These are phyloP conservation scores for Phortica variegata DNA, from an alignment of 1,140 invertebrate genomes.

Conservation along the genomic window DNA sequence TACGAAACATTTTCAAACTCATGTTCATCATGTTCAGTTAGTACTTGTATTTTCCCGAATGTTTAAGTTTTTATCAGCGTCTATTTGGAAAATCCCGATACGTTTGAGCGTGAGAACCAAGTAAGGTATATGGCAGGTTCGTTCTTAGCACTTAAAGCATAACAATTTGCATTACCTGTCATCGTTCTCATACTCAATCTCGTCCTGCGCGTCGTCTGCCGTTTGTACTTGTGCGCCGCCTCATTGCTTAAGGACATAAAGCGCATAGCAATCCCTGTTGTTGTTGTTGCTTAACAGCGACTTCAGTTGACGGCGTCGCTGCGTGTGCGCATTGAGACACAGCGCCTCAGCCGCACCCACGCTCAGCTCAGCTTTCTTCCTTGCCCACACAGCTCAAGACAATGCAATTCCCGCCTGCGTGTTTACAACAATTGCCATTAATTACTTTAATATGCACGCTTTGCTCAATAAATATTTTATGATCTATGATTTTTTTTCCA, in stretches of 20 bases:
- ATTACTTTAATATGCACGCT: slow-evolving; percentile 6
- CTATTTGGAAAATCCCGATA: slow-evolving; percentile 34
- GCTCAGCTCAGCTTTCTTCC: too few relatives aligned
- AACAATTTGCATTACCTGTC: too few relatives aligned
- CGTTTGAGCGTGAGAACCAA: slow-evolving; percentile 37
- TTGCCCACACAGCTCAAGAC: too few relatives aligned
- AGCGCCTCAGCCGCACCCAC: neutral
- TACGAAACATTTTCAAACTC: slow-evolving; percentile 1
- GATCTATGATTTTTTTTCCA: too few relatives aligned
- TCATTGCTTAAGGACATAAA: too few relatives aligned
- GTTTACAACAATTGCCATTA: slow-evolving; percentile 10
- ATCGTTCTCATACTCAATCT: too few relatives aligned
- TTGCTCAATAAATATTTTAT: too few relatives aligned
- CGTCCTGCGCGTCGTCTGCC: too few relatives aligned
- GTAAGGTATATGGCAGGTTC: neutral
- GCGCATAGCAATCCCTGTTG: neutral
- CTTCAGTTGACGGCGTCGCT: too few relatives aligned
- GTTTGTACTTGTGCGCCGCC: too few relatives aligned
- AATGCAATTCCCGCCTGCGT: too few relatives aligned
- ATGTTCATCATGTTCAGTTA: slow-evolving; percentile 7
- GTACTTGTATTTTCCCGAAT: slow-evolving; percentile 30
- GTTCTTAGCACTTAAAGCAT: slow-evolving; percentile 10
- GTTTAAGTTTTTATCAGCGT: slow-evolving; percentile 42
- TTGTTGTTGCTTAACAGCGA: slow-evolving; percentile 9
- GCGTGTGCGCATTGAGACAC: too few relatives aligned